A percentile compares a stretch with the other conserved stretches of the same genome.
Conservation (phyloP, 2,888 invertebrate genomes). For the Amaurobius ferox region DNA sequence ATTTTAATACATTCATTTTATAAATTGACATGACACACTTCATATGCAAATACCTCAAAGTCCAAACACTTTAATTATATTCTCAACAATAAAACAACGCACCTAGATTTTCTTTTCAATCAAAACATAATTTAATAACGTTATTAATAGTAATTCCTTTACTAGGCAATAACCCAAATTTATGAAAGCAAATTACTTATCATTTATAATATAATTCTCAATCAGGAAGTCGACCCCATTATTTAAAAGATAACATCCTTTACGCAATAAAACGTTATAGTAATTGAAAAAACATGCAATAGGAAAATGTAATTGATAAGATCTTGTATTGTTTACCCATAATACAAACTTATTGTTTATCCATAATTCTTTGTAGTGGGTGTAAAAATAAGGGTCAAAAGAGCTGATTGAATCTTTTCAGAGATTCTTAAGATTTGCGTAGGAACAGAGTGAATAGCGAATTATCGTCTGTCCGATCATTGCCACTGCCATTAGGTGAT, state of each 20-base stretch:
- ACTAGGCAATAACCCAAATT: too few relatives aligned
- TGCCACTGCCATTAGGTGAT: too few relatives aligned
- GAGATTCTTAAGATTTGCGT: not conserved
- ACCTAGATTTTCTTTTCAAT: too few relatives aligned
- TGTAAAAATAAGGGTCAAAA: not conserved
- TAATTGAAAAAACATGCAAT: not conserved
- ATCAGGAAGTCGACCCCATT: not conserved
- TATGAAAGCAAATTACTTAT: too few relatives aligned
- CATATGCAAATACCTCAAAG: too few relatives aligned
- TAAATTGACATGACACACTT: too few relatives aligned
- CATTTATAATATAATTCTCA: not conserved
- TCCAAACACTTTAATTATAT: too few relatives aligned
- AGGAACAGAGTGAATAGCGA: not conserved
- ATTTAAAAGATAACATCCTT: not conserved
- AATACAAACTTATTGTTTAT: not conserved
- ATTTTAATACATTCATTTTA: too few relatives aligned
- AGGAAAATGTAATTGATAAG: not conserved
- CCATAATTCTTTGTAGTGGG: conserved; percentile 5
- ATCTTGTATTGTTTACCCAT: not conserved
- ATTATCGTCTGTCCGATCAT: not conserved
- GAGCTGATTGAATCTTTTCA: not conserved
- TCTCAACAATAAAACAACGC: too few relatives aligned
- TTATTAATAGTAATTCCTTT: too few relatives aligned
- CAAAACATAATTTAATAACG: too few relatives aligned
- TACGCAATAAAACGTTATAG: not conserved